A percentile compares a stretch with the other conserved stretches of the same genome.
Conservation (phyloP, 1,140 invertebrate genomes). For the Frieseomelitta varia region DNA sequence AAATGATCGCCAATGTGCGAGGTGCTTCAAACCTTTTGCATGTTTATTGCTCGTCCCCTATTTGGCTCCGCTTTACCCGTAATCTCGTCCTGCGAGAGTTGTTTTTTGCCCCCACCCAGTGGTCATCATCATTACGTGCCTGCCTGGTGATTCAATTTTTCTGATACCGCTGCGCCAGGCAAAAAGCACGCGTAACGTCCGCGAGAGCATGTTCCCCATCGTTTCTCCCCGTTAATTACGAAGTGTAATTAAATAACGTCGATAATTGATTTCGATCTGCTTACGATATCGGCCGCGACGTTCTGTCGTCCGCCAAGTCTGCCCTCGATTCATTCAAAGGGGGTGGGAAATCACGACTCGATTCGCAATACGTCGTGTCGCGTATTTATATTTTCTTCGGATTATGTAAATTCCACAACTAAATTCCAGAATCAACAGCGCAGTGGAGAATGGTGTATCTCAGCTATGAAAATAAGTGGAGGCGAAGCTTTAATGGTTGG, state of each 20-base stretch:
- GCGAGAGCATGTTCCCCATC: not conserved
- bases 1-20: slow-evolving; percentile 49
- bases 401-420: not conserved
- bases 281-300: no score
- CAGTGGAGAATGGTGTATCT: not conserved
- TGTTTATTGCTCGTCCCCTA: slow-evolving; percentile 23
- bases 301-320: not conserved
- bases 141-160: slow-evolving; percentile 43
- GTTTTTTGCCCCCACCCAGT: slow-evolving; percentile 11
- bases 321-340: not conserved
- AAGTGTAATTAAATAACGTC: not conserved
- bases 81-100: slow-evolving; percentile 2
- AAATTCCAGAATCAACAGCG: not conserved
- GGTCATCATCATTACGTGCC: slow-evolving; percentile 38
- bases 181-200: not conserved
- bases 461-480: not conserved
- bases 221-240: not conserved
- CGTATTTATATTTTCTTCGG: not conserved
- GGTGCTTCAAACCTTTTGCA: slow-evolving; percentile 38
- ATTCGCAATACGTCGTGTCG: not conserved
- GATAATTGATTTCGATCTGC: not conserved
- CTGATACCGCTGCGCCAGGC: not conserved
- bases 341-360: not conserved
- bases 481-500: not conserved
- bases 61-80: slow-evolving; percentile 13